Percentiles rank a stretch among this genome's conserved stretches.
Evolutionary conservation across 1,140 invertebrate species (phyloP).

Genomic region (Camponotus floridanus): DNA sequence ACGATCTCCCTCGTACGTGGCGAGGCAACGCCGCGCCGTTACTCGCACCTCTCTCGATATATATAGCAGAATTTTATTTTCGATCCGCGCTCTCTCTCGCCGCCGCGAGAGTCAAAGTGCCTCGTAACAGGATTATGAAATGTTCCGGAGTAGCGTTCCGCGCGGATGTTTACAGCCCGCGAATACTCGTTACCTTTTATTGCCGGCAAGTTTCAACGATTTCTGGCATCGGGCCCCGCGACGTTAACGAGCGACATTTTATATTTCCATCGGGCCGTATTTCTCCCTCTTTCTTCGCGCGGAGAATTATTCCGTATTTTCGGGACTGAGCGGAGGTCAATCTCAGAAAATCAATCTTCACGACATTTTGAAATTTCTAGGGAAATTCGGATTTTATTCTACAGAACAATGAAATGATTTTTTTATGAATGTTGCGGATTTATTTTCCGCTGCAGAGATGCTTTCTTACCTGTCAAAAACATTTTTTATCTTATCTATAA

Average conservation of each 20-base stretch:
- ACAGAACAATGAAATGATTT: not conserved
- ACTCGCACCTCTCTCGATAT: conserved; percentile 63
- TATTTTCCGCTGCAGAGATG: not conserved
- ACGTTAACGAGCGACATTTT: conserved; percentile 75
- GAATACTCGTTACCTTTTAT: conserved; percentile 76
- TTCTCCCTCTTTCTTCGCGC: conserved; percentile 56
- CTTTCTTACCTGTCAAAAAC: not conserved
- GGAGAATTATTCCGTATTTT: conserved; percentile 58
- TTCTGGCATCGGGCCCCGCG: conserved; percentile 68
- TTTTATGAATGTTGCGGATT: no score
- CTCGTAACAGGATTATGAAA: conserved; percentile 78
- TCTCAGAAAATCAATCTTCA: conserved; percentile 3
- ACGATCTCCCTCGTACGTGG: conserved; percentile 12
- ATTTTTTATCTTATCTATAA: not conserved
- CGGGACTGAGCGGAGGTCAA: not conserved
- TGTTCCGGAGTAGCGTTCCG: conserved; percentile 74
- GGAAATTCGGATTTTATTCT: not conserved
- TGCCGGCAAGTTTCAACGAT: conserved; percentile 72
- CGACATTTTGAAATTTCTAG: not conserved
- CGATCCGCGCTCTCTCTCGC: conserved; percentile 56
- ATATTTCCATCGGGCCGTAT: conserved; percentile 69
- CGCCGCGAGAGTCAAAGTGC: conserved; percentile 72
- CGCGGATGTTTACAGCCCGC: conserved; percentile 73
- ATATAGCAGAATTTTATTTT: conserved; percentile 70
- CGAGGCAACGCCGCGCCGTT: conserved; percentile 64